Evolutionary conservation across 2,113 vertebrate genomes (phyloP), one percentile per base, ranked within the genome.

Genomic region (Sarotherodon lohbergeri): DNA sequence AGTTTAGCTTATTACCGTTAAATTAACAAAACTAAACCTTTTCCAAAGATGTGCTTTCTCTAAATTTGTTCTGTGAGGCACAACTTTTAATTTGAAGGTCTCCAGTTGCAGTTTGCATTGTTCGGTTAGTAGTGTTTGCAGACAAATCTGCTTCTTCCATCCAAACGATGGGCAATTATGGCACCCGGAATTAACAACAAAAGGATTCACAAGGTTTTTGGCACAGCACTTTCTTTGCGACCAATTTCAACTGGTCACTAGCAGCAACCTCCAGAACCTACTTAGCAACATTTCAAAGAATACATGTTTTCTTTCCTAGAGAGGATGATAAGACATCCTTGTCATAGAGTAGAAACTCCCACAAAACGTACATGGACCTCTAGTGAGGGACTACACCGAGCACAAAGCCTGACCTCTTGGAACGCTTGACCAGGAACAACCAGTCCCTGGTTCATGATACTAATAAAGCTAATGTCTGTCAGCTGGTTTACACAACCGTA

Each of bases 381-480:
- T 6, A 1, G 80, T 22, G 83, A 57, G 81, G 46, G 39, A 36
- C 61, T 87, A 48, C 84, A 90, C 92, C 36, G 11, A 92, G 83
- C 78, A 57, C 61, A 86, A 29, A 79, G 43, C 79, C 81, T n/a
- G 29, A 61, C 91, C 91, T 85, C 84, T 39, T 48, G 91, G 82
- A 91, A 81, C 12, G 32, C 90, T 34, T 90, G 90, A 88, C 82
- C 61, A 91, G 86, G 54, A 88, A 94, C 86, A 11, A 91, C 55
- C 89, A 86, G 89, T 93, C 89, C 88, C 56, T 92, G 81, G 81
- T 90, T 93, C 92, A 89, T 95, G 95, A 94, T 93, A 95, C 82
- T 96, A 96, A 95, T 93, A 94, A 91, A 94, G 95, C 68, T 95
- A 96, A 94, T 92, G 90, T 92, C 87, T 91, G 82, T 91, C 78